phyloP scores from a whole-genome alignment of 2,888 invertebrate species.

The Allolobophora icterica region DNA sequence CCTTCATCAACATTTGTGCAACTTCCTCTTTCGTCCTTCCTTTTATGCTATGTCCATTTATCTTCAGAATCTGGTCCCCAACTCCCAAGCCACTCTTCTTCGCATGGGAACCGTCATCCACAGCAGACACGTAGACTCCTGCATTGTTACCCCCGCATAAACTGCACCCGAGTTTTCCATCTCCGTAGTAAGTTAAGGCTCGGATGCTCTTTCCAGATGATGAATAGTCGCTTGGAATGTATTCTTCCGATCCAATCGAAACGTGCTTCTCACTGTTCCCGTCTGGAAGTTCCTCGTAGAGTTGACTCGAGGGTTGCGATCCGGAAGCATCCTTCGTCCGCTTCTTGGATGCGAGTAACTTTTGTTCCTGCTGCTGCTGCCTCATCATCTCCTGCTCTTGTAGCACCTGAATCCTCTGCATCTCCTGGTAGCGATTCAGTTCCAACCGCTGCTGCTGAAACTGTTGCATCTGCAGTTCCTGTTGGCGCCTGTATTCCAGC shows the following conservation, averaged over 20 bases:
- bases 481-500: conserved; percentile 27
- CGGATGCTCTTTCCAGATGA: neutral
- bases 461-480: conserved; percentile 32
- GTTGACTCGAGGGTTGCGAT: conserved; percentile 24
- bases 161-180: conserved; percentile 31
- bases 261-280: conserved; percentile 28
- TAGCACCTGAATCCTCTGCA: neutral
- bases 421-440: conserved; percentile 22
- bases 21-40: conserved; percentile 48
- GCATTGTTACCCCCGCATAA: conserved; percentile 50
- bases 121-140: conserved; percentile 46
- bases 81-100: conserved; percentile 43
- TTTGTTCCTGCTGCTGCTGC: conserved; percentile 31
- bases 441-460: conserved; percentile 22
- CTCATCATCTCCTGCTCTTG: neutral
- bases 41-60: conserved; percentile 40
- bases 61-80: conserved; percentile 47
- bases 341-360: neutral
- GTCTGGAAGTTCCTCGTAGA: conserved; percentile 33
- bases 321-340: neutral
- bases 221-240: neutral
- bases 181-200: conserved; percentile 21
- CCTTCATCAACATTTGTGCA: conserved; percentile 36
- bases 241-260: conserved; percentile 1
- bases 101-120: conserved; percentile 44